Conservation (phyloP, 2,113 vertebrate genomes). For the Xerus inauris region DNA sequence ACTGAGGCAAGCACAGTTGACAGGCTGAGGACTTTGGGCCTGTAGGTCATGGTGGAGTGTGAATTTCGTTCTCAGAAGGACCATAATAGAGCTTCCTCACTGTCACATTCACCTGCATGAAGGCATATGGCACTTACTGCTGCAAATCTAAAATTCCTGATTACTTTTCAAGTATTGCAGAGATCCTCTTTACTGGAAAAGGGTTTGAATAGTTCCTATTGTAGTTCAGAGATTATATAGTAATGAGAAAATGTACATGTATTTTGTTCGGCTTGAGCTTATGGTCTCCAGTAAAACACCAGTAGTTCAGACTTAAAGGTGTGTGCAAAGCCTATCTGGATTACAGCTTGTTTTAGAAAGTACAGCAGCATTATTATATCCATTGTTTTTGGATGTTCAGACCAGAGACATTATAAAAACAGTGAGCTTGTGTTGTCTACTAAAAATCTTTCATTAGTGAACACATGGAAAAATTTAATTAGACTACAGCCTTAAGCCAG, state of each 20-base stretch:
- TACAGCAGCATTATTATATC: not conserved
- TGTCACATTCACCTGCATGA: not conserved
- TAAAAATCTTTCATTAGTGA: not conserved
- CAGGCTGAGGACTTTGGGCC: not conserved
- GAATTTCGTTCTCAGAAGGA: not conserved
- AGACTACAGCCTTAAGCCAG: not conserved
- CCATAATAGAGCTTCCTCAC: not conserved
- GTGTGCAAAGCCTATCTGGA: not conserved
- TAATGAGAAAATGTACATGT: not conserved
- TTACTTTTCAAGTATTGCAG: not conserved
- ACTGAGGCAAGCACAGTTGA: not conserved
- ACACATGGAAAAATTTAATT: not conserved
- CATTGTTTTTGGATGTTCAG: not conserved
- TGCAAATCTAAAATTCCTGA: not conserved
- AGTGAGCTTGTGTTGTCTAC: not conserved
- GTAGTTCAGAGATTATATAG: not conserved
- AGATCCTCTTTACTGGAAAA: conserved; percentile 1
- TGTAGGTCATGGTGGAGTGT: not conserved
- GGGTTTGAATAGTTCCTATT: not conserved
- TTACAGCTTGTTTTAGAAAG: not conserved
- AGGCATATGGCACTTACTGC: not conserved
- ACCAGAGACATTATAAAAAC: not conserved
- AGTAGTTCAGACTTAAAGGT: not conserved
- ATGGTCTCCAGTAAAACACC: conserved; percentile 5
- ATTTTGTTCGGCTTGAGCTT: not conserved